phyloP scores from a whole-genome alignment of 2,113 vertebrate genomes.

The Tetraodon nigroviridis region DNA sequence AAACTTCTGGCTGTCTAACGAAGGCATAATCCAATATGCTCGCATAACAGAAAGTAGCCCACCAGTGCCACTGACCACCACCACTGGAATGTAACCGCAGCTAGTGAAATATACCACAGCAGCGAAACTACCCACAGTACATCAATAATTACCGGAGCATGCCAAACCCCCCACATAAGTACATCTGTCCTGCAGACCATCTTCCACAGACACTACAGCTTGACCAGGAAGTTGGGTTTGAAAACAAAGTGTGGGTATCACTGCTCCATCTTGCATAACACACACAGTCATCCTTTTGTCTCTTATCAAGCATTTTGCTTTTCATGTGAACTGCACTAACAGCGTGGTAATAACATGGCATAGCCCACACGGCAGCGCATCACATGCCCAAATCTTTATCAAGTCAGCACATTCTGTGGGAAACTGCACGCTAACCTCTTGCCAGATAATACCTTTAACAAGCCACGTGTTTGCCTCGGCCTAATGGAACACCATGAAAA shows the following conservation, averaged over 20 bases:
- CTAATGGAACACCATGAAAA: conserved; percentile 52
- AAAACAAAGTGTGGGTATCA: conserved; percentile 42
- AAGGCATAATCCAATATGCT: conserved; percentile 55
- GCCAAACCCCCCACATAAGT: conserved; percentile 60
- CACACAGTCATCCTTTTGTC: conserved; percentile 36
- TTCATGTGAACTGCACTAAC: conserved; percentile 64
- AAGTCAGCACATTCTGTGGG: conserved; percentile 69
- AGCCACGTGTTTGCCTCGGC: conserved; percentile 61
- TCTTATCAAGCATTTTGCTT: conserved; percentile 61
- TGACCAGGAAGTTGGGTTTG: conserved; percentile 36
- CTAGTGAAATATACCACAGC: conserved; percentile 67
- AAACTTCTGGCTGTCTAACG: conserved; percentile 39
- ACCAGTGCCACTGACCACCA: conserved; percentile 59
- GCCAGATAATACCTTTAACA: conserved; percentile 69
- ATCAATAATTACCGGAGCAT: conserved; percentile 62
- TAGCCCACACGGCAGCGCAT: conserved; percentile 56
- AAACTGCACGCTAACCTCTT: conserved; percentile 61
- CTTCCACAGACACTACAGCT: conserved; percentile 28
- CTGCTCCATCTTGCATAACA: conserved; percentile 52
- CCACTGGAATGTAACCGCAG: conserved; percentile 67
- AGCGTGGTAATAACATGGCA: conserved; percentile 60
- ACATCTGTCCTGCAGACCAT: conserved; percentile 39
- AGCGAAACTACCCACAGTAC: conserved; percentile 64
- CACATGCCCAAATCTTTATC: conserved; percentile 58
- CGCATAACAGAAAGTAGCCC: conserved; percentile 55